phyloP scores from a whole-genome alignment of 2,888 invertebrate genomes.

The Melanotus villosus region DNA sequence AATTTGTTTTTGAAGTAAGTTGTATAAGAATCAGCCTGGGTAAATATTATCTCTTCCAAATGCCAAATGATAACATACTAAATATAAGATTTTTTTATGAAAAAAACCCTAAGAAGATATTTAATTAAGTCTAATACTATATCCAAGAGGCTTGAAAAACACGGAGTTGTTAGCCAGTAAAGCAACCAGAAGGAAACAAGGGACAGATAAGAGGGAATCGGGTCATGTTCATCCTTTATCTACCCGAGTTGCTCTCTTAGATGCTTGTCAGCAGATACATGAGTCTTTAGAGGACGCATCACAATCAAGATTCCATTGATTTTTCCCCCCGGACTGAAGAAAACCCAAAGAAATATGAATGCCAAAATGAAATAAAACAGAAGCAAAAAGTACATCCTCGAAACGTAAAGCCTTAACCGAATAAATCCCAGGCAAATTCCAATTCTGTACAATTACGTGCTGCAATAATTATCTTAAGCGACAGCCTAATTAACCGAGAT shows the following conservation, averaged over 20 bases:
- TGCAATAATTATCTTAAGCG: conserved; percentile 40
- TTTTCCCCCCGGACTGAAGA: conserved; percentile 16
- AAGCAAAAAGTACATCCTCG: background rate
- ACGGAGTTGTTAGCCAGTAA: background rate
- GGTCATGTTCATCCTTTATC: conserved; percentile 40
- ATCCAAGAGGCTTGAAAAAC: background rate
- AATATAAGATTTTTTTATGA: no score
- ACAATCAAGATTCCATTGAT: conserved; percentile 34
- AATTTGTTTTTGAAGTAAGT: no score
- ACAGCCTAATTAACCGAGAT: conserved; percentile 53
- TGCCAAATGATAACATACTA: no score
- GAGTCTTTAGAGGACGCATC: conserved; percentile 35
- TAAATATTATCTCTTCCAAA: no score
- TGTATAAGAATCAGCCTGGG: no score
- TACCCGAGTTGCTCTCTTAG: conserved; percentile 33
- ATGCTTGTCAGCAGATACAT: conserved; percentile 40
- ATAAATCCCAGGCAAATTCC: conserved; percentile 25
- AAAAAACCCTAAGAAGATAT: no score
- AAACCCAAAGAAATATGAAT: conserved; percentile 1
- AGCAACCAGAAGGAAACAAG: conserved; percentile 28
- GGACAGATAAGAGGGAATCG: conserved; percentile 33
- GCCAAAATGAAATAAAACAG: conserved; percentile 8
- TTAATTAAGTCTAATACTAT: conserved; percentile 32
- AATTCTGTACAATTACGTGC: conserved; percentile 47
- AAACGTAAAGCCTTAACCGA: conserved; percentile 2